Conservation (phyloP, 2,113 vertebrate species). For the Agapornis roseicollis region DNA sequence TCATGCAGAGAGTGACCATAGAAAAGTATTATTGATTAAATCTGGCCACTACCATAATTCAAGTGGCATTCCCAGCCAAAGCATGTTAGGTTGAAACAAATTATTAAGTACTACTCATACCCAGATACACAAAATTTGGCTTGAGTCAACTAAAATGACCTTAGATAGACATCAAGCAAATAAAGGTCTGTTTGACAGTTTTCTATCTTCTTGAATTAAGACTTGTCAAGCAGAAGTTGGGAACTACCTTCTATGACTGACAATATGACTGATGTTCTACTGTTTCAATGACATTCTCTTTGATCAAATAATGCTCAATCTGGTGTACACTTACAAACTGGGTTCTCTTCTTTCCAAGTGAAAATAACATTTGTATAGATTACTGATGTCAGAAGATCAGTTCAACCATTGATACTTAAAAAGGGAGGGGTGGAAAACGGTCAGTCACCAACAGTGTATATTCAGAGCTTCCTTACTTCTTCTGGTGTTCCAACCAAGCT, state of each 20-base stretch:
- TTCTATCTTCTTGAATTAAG: neutral
- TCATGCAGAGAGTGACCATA: neutral
- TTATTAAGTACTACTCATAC: neutral
- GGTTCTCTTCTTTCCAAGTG: neutral
- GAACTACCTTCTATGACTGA: neutral
- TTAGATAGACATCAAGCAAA: neutral
- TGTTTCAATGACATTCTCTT: neutral
- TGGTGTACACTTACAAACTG: neutral
- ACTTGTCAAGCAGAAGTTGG: neutral
- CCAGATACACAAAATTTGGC: neutral
- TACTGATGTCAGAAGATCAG: neutral
- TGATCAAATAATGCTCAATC: neutral
- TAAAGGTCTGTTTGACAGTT: neutral
- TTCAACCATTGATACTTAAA: neutral
- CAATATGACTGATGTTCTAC: too few relatives aligned
- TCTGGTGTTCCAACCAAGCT: conserved; percentile 96
- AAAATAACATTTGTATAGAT: neutral
- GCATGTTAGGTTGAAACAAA: neutral
- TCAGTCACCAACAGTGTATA: neutral
- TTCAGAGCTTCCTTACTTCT: conserved; percentile 73
- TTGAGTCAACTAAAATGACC: neutral
- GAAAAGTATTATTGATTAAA: neutral
- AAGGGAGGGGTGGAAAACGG: neutral
- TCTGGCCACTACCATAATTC: neutral
- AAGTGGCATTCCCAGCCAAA: neutral